A percentile compares a stretch with the other conserved stretches of the same genome.
Conservation (phyloP, 2,888 invertebrate species). For the Hofmannophila pseudospretella region DNA sequence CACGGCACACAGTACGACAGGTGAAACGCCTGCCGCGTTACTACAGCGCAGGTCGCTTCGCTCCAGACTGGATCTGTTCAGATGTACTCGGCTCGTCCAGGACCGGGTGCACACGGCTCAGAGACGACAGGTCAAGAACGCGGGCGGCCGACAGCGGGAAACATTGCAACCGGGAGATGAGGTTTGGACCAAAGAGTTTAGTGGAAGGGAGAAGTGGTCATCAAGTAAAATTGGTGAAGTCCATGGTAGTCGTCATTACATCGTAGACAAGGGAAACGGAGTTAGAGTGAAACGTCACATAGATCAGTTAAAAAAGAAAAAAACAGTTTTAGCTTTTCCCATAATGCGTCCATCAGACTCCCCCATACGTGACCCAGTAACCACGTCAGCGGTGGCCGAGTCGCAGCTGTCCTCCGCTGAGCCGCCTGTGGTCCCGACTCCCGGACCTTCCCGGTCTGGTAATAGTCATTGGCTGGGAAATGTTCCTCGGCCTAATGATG, state of each 20-base stretch:
- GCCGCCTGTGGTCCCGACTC: too few relatives aligned
- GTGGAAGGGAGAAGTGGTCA: slow-evolving; percentile 7
- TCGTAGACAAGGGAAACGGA: slow-evolving; percentile 3
- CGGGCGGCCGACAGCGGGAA: slow-evolving; percentile 1
- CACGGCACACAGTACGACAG: slow-evolving; percentile 10
- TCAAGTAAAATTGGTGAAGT: neutral
- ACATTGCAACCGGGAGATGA: slow-evolving; percentile 1
- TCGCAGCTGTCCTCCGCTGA: too few relatives aligned
- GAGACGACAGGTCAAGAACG: slow-evolving; percentile 1
- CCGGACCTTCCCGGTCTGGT: too few relatives aligned
- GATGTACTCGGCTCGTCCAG: neutral
- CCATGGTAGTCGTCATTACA: neutral
- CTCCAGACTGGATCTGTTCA: slow-evolving; percentile 6
- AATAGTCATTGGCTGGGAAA: too few relatives aligned
- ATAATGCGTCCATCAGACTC: too few relatives aligned
- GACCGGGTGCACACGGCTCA: neutral
- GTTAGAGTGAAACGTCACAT: slow-evolving; percentile 7
- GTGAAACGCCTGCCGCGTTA: slow-evolving; percentile 11
- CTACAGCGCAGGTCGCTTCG: slow-evolving; percentile 6
- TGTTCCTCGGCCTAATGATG: too few relatives aligned
- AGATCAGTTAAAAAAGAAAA: slow-evolving; percentile 10
- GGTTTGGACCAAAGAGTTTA: slow-evolving; percentile 8
- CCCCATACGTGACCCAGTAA: too few relatives aligned
- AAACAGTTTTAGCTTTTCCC: too few relatives aligned
- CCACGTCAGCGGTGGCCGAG: too few relatives aligned